Evolutionary conservation across 2,888 invertebrate species (phyloP).

Genomic region (Hecatera dysodea): DNA sequence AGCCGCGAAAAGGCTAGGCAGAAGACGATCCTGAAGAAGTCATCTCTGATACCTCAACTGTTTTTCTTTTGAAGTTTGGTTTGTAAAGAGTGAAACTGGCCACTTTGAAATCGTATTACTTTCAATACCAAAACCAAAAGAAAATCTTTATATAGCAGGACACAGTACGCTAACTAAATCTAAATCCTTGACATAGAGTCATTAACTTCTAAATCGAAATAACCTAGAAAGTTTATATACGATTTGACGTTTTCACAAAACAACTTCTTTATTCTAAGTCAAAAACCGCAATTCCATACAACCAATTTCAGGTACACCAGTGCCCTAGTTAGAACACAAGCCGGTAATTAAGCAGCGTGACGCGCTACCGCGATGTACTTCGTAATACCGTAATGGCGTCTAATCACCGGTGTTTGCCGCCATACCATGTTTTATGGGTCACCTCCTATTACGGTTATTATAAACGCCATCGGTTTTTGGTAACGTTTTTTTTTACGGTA

Average conservation of each 20-base stretch:
- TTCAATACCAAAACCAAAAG: background rate
- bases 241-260: background rate
- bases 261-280: background rate
- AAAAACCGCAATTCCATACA: conserved; percentile 15
- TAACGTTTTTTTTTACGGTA: conserved; percentile 37
- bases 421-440: conserved; percentile 62
- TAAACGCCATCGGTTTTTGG: conserved; percentile 32
- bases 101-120: background rate
- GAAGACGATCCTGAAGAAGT: background rate
- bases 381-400: conserved; percentile 67
- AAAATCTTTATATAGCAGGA: background rate
- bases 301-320: conserved; percentile 6
- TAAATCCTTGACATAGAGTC: background rate
- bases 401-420: conserved; percentile 66
- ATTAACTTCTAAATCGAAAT: too few relatives aligned
- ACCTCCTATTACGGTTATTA: conserved; percentile 59
- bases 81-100: background rate
- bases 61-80: background rate
- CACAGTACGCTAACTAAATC: background rate
- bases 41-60: background rate
- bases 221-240: too few relatives aligned
- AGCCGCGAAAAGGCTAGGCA: background rate
- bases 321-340: conserved; percentile 54
- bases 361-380: conserved; percentile 63
- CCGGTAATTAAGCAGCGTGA: conserved; percentile 74